Base-by-base conservation (phyloP, 1,140 invertebrate genomes). In the Drosophila fuyamai region DNA sequence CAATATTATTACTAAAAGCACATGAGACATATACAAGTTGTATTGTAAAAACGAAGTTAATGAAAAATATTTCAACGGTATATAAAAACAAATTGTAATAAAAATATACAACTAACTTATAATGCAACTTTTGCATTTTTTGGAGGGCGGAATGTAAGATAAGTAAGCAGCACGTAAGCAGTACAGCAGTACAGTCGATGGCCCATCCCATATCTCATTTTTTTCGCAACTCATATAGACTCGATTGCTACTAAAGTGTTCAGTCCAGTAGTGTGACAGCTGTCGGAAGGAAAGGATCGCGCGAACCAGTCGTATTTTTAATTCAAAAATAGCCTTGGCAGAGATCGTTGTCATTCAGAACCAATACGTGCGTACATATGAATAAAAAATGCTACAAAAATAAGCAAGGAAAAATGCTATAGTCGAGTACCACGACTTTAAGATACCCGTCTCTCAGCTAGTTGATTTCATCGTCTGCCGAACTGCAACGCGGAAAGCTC, bases 11-110 rank as follows among this genome's bases (percentile, higher is more conserved):
- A 67, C 36, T 23, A 43, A 43, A 54, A 41, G 51, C 46, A 40
- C 67, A 62, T 61, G 60, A 56, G 44, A 71, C 60, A 51, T 56
- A 77, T 77, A 77, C 75, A 77, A 76, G 73, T 77, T 77, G 62
- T 77, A 77, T 77, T 77, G 75, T 77, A 80, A 79, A 67, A 55
- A 80, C 41, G 50, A 83, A 71, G 48, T 76, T 72, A 56, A 70
- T 74, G 55, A 68, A 18, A 65, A 48, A 53, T 60, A 81, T 76
- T 78, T 61, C 36, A 76, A 74, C 54, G 54, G 60, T 60, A 79
- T 75, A 73, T 79, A 79, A 61, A 71, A 76, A 51, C 35, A 48
- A 80, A 75, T 54, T 40, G 43, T 55, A 59, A 55, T 63, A 56
- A 51, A 51, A 54, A 40, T 48, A 71, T 35, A 44, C 32, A 40